A percentile compares a stretch with the other conserved stretches of the same genome.
These are phyloP conservation scores for Coregonus clupeaformis DNA, from an alignment of 2,113 vertebrate species.

Conservation along the genomic window DNA sequence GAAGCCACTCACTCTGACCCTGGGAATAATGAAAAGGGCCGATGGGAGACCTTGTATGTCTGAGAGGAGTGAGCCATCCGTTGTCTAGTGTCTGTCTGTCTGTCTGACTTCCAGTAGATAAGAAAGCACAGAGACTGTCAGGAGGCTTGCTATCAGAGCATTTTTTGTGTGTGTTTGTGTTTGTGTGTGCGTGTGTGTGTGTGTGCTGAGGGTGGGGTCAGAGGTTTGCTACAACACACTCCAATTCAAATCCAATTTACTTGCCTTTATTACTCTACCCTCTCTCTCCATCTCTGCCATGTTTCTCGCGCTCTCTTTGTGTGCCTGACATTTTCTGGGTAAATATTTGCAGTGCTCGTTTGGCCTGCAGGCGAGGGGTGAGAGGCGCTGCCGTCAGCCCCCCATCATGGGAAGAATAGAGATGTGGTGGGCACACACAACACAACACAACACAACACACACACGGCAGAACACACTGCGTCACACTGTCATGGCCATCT, in stretches of 20 bases:
- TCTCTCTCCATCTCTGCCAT: neutral
- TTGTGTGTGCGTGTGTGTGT: neutral
- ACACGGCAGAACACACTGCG: neutral
- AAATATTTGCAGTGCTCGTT: slow-evolving; percentile 22
- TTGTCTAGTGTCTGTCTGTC: neutral
- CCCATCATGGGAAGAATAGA: neutral
- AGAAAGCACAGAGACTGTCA: no score
- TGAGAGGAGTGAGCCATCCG: neutral
- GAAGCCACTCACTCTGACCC: neutral
- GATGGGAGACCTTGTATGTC: neutral
- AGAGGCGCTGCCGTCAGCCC: neutral
- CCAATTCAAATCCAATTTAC: slow-evolving; percentile 42
- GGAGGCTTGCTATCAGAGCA: no score
- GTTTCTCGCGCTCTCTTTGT: slow-evolving; percentile 11
- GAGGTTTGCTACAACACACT: slow-evolving; percentile 1
- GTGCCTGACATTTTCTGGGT: slow-evolving; percentile 22
- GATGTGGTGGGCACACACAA: neutral
- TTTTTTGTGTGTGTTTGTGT: neutral
- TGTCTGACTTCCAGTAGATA: neutral
- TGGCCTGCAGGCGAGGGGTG: neutral
- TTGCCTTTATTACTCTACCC: slow-evolving; percentile 12
- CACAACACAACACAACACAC: no score
- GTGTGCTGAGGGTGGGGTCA: neutral
- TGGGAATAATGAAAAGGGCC: neutral
- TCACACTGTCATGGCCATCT: neutral